Base-by-base conservation (phyloP, 1,140 invertebrate species). In the Lethrus apterus region DNA sequence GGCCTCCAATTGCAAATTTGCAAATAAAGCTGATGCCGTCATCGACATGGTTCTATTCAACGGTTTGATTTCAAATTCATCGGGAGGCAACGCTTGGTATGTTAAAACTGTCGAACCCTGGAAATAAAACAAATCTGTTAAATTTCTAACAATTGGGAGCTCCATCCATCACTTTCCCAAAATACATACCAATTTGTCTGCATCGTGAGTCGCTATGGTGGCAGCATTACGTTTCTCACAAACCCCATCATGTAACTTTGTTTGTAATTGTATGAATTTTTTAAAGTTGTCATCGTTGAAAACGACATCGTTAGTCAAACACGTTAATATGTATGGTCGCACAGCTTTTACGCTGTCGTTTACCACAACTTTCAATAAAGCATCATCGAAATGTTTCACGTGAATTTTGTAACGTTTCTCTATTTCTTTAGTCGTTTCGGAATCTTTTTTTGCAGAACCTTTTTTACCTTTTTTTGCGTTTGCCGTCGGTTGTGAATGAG, bases 171-270 rank as follows among this genome's bases (percentile, higher is more conserved):
- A 29, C 7, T 29, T 7, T 29, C 24, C 75, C 75, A 77, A 8
- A 8, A 29, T n/a, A 57, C 55, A 59, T 64, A 73, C 76, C 75
- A 90, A 66, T 54, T 79, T 78, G 17, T 68, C 70, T 35, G 86
- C 64, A 66, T 91, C 86, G 69, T 90, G 87, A 2, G 86, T 89
- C 7, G 86, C 86, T 51, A 91, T 83, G 2, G 86, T 89, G 4
- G 84, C 83, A 2, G 72, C 67, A 58, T 83, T 83, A 51, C 86
- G 67, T 57, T 87, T 88, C 19, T 86, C 77, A 64, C 86, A 89
- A 11, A 86, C 67, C 1, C 74, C 77, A 49, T 89, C 84, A 65
- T 90, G 87, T 8, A 91, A 66, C 62, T 80, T 86, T 1, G 82
- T 88, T 70, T 91, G 87, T 55, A 86, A 59, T 56, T 82, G 76